phyloP scores from a whole-genome alignment of 2,797 vertebrate species.

The Scomberomorus guttatus region DNA sequence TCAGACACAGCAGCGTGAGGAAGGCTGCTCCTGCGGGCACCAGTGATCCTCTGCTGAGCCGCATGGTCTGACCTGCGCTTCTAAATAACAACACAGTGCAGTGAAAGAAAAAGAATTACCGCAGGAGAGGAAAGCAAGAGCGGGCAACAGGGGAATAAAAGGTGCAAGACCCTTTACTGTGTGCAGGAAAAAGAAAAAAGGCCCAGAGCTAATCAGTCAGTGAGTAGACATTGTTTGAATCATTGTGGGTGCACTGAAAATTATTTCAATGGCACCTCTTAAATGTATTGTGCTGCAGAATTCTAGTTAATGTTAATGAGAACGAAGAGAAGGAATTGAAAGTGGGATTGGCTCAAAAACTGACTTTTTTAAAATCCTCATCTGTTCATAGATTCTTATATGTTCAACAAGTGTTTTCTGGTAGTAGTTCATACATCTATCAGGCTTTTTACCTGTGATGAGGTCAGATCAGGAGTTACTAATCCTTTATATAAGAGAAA shows the following conservation, averaged over 20 bases:
- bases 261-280: not conserved
- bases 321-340: not conserved
- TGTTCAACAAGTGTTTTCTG: not conserved
- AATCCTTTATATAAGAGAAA: constrained; percentile 83
- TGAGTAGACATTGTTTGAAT: not conserved
- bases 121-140: not conserved
- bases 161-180: not conserved
- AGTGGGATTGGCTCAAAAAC: not conserved
- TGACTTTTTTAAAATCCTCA: too few relatives aligned
- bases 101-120: not conserved
- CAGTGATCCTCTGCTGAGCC: constrained; percentile 15
- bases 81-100: not conserved
- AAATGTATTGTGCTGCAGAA: not conserved
- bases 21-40: not conserved
- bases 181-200: not conserved
- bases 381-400: too few relatives aligned
- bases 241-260: not conserved
- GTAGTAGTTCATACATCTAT: not conserved
- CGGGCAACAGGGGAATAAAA: not conserved
- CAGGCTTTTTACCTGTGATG: not conserved
- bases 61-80: not conserved
- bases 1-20: too few relatives aligned
- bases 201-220: not conserved
- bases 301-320: too few relatives aligned
- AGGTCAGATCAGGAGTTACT: constrained; percentile 66